phyloP scores from a whole-genome alignment of 1,140 invertebrate genomes.

The Halyomorpha halys region DNA sequence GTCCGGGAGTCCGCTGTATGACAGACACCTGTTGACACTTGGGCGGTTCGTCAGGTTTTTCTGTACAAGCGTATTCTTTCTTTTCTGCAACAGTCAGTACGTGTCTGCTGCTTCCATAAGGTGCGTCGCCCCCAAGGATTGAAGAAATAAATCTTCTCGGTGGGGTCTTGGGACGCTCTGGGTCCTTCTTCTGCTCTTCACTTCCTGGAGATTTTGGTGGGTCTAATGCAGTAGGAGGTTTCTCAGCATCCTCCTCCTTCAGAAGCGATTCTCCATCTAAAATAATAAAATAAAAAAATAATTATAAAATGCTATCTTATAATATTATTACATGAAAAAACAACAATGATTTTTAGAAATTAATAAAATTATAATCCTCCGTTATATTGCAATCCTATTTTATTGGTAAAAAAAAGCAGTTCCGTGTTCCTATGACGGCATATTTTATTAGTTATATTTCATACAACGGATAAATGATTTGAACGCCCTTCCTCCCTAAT shows the following conservation, averaged over 20 bases:
- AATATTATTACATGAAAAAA: neutral
- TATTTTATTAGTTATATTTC: too few relatives aligned
- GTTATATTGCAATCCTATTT: too few relatives aligned
- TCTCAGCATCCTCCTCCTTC: slow-evolving; percentile 6
- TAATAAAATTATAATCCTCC: too few relatives aligned
- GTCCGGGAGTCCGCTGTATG: slow-evolving; percentile 65
- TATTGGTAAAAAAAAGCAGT: too few relatives aligned
- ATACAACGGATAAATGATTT: too few relatives aligned
- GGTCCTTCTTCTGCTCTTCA: slow-evolving; percentile 19
- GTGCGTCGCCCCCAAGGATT: slow-evolving; percentile 61
- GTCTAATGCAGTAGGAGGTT: neutral
- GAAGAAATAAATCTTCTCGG: slow-evolving; percentile 62
- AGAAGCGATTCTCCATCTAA: neutral
- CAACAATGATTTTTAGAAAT: neutral
- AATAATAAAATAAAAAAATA: neutral
- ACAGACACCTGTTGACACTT: slow-evolving; percentile 44
- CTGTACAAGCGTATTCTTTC: slow-evolving; percentile 60
- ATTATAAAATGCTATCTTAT: neutral
- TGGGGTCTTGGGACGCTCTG: slow-evolving; percentile 32
- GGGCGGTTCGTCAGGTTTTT: slow-evolving; percentile 41
- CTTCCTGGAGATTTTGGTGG: neutral
- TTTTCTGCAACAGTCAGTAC: slow-evolving; percentile 64
- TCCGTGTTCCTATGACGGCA: too few relatives aligned
- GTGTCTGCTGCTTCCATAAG: slow-evolving; percentile 50
- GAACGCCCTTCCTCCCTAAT: too few relatives aligned